Base-by-base conservation (phyloP, 35 echinoderm and acorn worm species). In the Amphiura filiformis region DNA sequence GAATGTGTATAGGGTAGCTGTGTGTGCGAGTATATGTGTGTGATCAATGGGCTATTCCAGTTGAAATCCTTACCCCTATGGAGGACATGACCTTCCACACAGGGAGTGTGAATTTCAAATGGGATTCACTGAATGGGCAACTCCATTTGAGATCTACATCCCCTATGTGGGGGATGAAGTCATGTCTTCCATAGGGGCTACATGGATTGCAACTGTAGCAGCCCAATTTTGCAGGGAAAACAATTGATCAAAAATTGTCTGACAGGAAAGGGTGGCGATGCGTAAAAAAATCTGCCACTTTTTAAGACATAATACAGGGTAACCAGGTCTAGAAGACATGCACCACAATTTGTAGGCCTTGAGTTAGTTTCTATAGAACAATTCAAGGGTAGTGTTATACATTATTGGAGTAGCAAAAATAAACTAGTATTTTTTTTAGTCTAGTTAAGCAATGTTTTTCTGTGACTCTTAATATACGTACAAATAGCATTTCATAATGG, bases 371-470 rank as follows among this genome's bases (percentile, higher is more conserved):
- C 28, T 70, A 70, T 70, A 70, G 9, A 70, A 70, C 26, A 70
- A 23, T 70, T n/a, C 61, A 70, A 70, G 61, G 61, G 61, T 26
- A 26, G 28, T 70, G 61, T 70, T 9, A 30, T 70, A 70, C 61
- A 70, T 18, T 26, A 70, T 18, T 15, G 28, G 61, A 70, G 61
- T 70, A 70, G 61, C 61, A 70, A 70, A 70, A 70, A 70, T 70
- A 70, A 70, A 70, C 61, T 70, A 70, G 61, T 70, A 52, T 52
- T 52, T 52, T 70, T 70, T 70, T 18, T 70, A 70, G 61, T 70
- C 61, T 70, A 70, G 61, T 26, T 70, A 70, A 70, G 61, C 61
- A 70, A 47, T 47, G 4, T 70, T 26, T 70, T 70, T 70, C 28
- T 70, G 61, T 70, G 61, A 70, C 61, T 70, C 61, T 70, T 70